phyloP scores from a whole-genome alignment of 2,797 vertebrate genomes.

The Oryzias sinensis region DNA sequence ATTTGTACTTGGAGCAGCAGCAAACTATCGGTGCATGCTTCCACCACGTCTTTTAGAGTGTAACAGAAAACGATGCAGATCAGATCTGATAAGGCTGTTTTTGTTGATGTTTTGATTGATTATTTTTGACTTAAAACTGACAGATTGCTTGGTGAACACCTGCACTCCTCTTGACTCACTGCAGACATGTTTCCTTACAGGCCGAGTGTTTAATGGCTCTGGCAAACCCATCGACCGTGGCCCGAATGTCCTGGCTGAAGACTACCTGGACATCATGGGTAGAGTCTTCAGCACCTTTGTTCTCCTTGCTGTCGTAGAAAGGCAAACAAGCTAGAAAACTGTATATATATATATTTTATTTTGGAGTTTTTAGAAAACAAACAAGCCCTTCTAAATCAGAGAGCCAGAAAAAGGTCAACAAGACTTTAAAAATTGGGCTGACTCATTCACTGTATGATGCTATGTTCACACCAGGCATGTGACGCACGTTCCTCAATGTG shows the following conservation, averaged over 20 bases:
- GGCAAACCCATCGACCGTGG: slow-evolving; percentile 85
- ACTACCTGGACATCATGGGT: slow-evolving; percentile 87
- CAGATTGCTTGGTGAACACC: background rate
- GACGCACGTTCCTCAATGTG: too few species aligned
- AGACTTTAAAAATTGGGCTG: too few species aligned
- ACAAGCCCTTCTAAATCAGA: too few species aligned
- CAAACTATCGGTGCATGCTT: slow-evolving; percentile 42
- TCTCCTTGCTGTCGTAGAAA: background rate
- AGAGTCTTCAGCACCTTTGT: slow-evolving; percentile 4
- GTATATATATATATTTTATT: too few species aligned
- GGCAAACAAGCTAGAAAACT: too few species aligned
- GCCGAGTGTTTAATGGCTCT: slow-evolving; percentile 83
- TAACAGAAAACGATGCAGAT: slow-evolving; percentile 40
- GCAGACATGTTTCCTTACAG: slow-evolving; percentile 49
- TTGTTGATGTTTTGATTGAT: slow-evolving; percentile 19
- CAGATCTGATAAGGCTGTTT: slow-evolving; percentile 25
- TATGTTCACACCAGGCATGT: too few species aligned
- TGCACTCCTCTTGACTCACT: slow-evolving; percentile 6
- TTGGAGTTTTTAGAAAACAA: too few species aligned
- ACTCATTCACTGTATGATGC: too few species aligned
- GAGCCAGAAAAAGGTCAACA: too few species aligned
- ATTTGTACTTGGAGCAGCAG: slow-evolving; percentile 41
- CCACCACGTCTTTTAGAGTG: slow-evolving; percentile 28
- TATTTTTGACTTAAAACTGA: slow-evolving; percentile 28
- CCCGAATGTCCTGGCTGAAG: slow-evolving; percentile 81